These are phyloP conservation scores for Cyclopterus lumpus DNA, from an alignment of 2,797 vertebrate genomes.

Conservation along the genomic window DNA sequence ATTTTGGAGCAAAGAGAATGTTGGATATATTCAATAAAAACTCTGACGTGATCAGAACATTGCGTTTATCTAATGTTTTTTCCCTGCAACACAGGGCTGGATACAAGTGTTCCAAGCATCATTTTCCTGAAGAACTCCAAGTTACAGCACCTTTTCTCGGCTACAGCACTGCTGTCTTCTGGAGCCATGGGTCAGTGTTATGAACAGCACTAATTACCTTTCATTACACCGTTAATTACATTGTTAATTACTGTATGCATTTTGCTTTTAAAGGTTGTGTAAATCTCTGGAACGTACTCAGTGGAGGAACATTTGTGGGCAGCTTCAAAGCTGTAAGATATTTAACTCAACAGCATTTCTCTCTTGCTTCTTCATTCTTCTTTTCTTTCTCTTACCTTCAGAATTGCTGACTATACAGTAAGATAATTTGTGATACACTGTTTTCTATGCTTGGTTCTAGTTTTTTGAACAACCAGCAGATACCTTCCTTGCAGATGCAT, in stretches of 20 bases:
- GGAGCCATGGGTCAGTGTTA: conserved; percentile 71
- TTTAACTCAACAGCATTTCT: conserved; percentile 16
- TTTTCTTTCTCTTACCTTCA: conserved; percentile 19
- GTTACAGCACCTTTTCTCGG: conserved; percentile 57
- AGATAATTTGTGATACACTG: conserved; percentile 1
- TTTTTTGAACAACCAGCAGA: conserved; percentile 37
- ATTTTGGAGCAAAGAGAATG: conserved; percentile 2
- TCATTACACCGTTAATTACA: conserved; percentile 22
- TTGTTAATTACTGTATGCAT: conserved; percentile 38
- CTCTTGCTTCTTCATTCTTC: background rate
- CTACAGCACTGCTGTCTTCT: conserved; percentile 77
- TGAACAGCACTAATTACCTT: conserved; percentile 21
- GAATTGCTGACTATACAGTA: conserved; percentile 37
- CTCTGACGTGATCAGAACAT: background rate
- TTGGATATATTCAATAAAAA: background rate
- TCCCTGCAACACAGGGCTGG: conserved; percentile 53
- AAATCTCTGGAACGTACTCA: conserved; percentile 82
- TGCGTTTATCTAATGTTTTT: background rate
- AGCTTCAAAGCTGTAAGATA: conserved; percentile 82
- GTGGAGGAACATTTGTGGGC: conserved; percentile 70
- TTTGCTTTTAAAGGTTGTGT: conserved; percentile 71
- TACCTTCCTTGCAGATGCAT: conserved; percentile 19
- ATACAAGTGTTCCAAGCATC: conserved; percentile 72
- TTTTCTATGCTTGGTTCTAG: conserved; percentile 40
- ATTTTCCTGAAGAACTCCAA: conserved; percentile 76